These are phyloP conservation scores for Brachypteracias leptosomus DNA, from an alignment of 2,113 vertebrate genomes.

Conservation along the genomic window DNA sequence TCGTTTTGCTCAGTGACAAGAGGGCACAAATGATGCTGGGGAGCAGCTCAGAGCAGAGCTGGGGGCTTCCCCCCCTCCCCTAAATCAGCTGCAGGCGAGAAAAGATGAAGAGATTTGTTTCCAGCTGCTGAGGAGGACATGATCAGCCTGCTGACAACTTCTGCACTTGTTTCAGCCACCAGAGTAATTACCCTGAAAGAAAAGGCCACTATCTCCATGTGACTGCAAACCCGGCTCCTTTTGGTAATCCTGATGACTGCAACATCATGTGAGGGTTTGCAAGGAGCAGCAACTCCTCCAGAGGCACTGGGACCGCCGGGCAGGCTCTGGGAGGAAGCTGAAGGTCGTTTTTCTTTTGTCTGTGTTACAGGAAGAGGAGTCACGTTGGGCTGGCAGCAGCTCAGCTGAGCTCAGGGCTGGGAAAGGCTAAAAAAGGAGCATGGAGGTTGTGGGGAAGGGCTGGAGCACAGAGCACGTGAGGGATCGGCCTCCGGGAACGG, in stretches of 20 bases:
- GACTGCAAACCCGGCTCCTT: background rate
- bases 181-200: background rate
- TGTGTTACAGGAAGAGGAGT: constrained; percentile 14
- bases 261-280: constrained; percentile 64
- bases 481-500: background rate
- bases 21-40: background rate
- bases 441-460: background rate
- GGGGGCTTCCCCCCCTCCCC: background rate
- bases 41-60: background rate
- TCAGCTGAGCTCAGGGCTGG: constrained; percentile 16
- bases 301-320: background rate
- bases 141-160: background rate
- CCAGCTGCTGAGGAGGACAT: background rate
- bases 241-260: background rate
- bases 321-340: background rate
- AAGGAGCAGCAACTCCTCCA: background rate
- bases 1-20: background rate
- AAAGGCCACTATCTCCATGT: background rate
- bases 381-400: background rate
- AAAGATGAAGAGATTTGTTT: background rate
- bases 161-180: background rate
- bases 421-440: background rate
- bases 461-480: background rate
- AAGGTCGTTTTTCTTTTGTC: background rate
- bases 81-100: background rate